phyloP scores from a whole-genome alignment of 2,113 vertebrate genomes.

The human region DNA sequence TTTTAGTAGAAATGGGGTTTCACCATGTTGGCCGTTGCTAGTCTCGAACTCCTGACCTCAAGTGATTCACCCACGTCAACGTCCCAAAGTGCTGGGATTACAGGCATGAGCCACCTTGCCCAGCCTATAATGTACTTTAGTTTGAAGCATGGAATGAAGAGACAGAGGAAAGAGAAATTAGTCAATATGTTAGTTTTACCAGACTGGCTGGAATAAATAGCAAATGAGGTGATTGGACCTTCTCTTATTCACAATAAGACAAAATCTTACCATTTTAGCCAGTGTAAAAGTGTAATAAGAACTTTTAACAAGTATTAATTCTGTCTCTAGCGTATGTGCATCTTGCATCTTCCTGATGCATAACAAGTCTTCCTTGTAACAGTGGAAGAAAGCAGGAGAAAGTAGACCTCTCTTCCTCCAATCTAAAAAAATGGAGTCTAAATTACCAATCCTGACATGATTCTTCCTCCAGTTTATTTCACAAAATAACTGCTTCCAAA shows the following conservation, averaged over 20 bases:
- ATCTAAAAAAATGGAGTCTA: neutral
- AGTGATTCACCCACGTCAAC: too few species aligned
- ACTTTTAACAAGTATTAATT: neutral
- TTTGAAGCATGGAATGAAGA: conserved; percentile 1
- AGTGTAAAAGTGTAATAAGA: neutral
- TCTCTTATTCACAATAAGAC: neutral
- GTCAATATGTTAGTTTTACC: neutral
- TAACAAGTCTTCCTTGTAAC: neutral
- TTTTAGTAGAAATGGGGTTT: too few species aligned
- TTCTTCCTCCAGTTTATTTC: neutral
- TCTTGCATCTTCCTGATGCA: neutral
- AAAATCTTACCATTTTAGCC: neutral
- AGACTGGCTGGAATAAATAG: neutral
- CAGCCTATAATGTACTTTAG: neutral
- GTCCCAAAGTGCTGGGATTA: too few species aligned
- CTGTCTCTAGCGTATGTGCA: neutral
- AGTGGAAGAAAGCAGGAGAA: neutral
- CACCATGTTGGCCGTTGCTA: too few species aligned
- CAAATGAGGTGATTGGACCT: neutral
- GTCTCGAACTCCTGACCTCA: too few species aligned
- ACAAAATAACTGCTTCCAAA: neutral
- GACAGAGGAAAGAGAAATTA: neutral
- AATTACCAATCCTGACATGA: neutral
- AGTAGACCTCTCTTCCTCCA: neutral
- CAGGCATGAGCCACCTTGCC: too few species aligned